Base-by-base conservation (phyloP, 2,113 vertebrate genomes). In the Lamprotornis superbus region DNA sequence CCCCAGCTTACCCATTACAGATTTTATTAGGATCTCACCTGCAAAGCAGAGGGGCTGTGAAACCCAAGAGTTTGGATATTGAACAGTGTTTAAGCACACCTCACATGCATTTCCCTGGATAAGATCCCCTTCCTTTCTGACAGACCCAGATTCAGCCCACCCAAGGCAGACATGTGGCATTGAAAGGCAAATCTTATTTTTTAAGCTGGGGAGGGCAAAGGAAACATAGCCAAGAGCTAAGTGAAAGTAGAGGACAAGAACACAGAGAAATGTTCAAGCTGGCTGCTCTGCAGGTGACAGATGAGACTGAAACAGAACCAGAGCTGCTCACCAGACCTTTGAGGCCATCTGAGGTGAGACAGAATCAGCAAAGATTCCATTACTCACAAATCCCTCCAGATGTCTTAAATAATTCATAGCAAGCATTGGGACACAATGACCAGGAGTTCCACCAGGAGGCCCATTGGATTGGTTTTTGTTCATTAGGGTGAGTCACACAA, bases 381-480 rank as follows among this genome's bases (percentile, higher is more conserved):
- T 93, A 94, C 59, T 94, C 87, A 94, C 93, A 91, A 56, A 91
- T 69, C 85, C 79, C 88, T 95, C 84, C 87, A 92, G 90, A 96
- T 87, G 53, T 56, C 77, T 95, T 95, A 83, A 97, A 96, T 96
- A 97, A 96, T 97, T 97, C 74, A 94, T 50, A 63, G 87, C 83
- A 85, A 92, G 93, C 25, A 19, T 30, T 23, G 83, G 90, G 82
- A 78, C 81, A 89, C 56, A 71, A 88, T 90, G 89, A 94, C 73
- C 89, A 94, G 78, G 50, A 84, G 28, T 37, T 74, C 89, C 82
- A 88, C 96, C 78, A 93, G 57, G 69, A 93, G 67, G 37, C 87
- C 76, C 82, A 46, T 27, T 0, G 33, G 21, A 61, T 87, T 94
- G 92, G 11, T 33, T 93, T 93, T 55, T 85, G 76, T 78, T 96